Evolutionary conservation across 2,888 invertebrate genomes (phyloP).

Genomic region (Cantharis rustica): DNA sequence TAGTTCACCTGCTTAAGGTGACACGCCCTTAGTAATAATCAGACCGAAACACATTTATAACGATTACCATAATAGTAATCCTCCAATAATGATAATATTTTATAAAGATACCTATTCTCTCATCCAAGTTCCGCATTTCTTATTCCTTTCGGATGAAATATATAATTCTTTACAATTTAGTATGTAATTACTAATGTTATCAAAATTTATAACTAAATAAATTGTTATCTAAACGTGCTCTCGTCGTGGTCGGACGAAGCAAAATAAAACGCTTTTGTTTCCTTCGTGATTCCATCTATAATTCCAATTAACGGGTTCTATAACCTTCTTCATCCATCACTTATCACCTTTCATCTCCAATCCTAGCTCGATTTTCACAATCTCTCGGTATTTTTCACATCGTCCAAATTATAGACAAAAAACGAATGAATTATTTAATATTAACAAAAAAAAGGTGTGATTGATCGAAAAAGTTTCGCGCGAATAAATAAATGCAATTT

Average conservation of each 20-base stretch:
- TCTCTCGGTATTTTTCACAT: neutral
- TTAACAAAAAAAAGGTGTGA: neutral
- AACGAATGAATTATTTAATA: neutral
- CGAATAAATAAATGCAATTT: neutral
- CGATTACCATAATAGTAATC: slow-evolving; percentile 12
- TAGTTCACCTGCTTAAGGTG: slow-evolving; percentile 25
- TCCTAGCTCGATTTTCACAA: neutral
- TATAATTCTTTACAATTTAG: slow-evolving; percentile 19
- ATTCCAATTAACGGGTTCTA: slow-evolving; percentile 25
- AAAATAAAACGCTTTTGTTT: slow-evolving; percentile 29
- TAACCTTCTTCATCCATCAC: slow-evolving; percentile 14
- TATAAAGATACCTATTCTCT: slow-evolving; percentile 3
- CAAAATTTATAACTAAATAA: slow-evolving; percentile 31
- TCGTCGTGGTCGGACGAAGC: slow-evolving; percentile 26
- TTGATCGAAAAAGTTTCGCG: neutral
- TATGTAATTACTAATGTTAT: slow-evolving; percentile 24
- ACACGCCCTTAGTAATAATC: slow-evolving; percentile 28
- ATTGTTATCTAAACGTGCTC: slow-evolving; percentile 28
- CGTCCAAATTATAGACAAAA: neutral
- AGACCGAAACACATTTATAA: slow-evolving; percentile 30
- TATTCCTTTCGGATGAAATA: slow-evolving; percentile 17
- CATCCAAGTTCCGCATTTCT: slow-evolving; percentile 15
- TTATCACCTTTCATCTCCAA: slow-evolving; percentile 28
- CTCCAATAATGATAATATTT: slow-evolving; percentile 7
- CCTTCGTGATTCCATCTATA: slow-evolving; percentile 26